Evolutionary conservation across 2,113 vertebrate species (phyloP).

Genomic region (Seriola aureovittata): DNA sequence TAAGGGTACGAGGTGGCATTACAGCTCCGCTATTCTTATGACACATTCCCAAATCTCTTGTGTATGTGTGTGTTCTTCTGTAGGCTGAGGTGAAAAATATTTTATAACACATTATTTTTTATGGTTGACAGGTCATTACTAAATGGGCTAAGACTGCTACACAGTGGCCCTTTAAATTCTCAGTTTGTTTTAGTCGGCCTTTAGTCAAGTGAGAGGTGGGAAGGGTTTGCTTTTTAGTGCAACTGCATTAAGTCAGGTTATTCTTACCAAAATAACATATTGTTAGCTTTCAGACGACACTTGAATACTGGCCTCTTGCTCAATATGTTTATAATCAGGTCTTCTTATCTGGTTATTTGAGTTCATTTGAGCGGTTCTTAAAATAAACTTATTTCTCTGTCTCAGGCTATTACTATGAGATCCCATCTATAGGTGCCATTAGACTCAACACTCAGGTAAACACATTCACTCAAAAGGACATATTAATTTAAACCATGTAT

Average conservation of each 20-base stretch:
- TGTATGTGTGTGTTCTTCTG: not conserved
- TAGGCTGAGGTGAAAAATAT: not conserved
- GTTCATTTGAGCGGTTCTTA: not conserved
- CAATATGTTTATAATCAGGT: not conserved
- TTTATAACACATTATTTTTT: not conserved
- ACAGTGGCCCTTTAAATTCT: no score
- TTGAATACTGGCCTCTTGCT: not conserved
- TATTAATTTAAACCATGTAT: not conserved
- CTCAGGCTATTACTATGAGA: conserved; percentile 98
- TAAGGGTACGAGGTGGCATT: conserved; percentile 87
- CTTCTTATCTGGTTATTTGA: not conserved
- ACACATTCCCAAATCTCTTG: not conserved
- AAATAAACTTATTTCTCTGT: conserved; percentile 40
- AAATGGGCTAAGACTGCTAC: not conserved
- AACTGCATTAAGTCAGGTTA: not conserved
- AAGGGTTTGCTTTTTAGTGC: no score
- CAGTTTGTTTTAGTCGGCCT: no score
- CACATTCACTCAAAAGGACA: not conserved
- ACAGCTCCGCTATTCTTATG: not conserved
- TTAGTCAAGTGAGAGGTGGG: not conserved
- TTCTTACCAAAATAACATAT: not conserved
- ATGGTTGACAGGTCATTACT: not conserved
- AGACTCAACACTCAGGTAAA: conserved; percentile 97
- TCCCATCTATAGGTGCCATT: conserved; percentile 97
- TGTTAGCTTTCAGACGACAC: not conserved